A percentile compares a stretch with the other conserved stretches of the same genome.
Evolutionary conservation across 2,888 invertebrate genomes (phyloP).

Genomic region (Hyposoter didymator): DNA sequence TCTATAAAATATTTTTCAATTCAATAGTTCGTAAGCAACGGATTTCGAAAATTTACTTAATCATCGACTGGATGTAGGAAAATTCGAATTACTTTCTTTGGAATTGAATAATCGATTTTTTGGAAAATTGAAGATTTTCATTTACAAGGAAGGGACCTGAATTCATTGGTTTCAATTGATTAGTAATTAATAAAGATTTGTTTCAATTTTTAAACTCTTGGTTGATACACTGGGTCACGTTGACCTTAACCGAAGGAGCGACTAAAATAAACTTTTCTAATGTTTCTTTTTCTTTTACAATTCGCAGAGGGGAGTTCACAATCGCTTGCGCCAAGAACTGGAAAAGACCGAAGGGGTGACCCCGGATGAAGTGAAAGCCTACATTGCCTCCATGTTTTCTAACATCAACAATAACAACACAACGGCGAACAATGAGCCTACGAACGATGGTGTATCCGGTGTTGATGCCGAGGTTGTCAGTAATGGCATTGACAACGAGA

Average conservation of each 20-base stretch:
- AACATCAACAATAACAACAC: conserved; percentile 78
- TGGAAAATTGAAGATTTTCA: neutral
- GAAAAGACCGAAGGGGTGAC: conserved; percentile 85
- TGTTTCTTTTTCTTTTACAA: conserved; percentile 42
- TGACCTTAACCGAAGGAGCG: no score
- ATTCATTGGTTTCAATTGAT: no score
- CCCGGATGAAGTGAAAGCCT: conserved; percentile 79
- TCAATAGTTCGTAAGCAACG: neutral
- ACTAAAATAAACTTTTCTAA: conserved; percentile 64
- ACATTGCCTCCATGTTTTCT: conserved; percentile 78
- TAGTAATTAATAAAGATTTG: no score
- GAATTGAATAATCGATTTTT: neutral
- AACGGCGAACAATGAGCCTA: conserved; percentile 65
- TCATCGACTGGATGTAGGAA: neutral
- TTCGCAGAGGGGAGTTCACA: conserved; percentile 86
- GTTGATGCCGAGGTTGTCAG: conserved; percentile 69
- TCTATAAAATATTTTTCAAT: neutral
- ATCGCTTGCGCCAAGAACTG: conserved; percentile 86
- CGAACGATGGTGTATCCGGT: conserved; percentile 62
- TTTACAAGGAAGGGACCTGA: no score
- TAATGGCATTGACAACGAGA: conserved; percentile 70
- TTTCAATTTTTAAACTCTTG: no score
- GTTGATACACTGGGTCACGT: no score
- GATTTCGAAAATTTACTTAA: neutral
- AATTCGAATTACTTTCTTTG: neutral